Percentiles rank a stretch among this genome's conserved stretches.
phyloP scores from a whole-genome alignment of 2,113 vertebrate genomes.

The Rafetus swinhoei region DNA sequence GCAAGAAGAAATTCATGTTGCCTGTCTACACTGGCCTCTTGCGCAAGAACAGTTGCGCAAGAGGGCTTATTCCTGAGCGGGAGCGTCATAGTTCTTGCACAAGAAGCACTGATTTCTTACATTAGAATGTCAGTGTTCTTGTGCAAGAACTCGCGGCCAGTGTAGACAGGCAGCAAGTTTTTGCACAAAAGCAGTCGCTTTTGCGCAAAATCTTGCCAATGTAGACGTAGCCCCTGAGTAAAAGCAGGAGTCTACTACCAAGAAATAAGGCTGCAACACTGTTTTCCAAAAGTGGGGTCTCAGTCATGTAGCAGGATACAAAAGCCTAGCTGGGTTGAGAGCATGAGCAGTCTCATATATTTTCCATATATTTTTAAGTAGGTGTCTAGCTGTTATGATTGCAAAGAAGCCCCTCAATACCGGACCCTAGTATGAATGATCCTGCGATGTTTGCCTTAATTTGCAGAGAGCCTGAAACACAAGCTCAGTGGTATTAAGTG shows the following conservation, averaged over 20 bases:
- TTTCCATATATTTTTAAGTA: background rate
- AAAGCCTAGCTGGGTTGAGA: constrained; percentile 21
- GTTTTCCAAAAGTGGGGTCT: background rate
- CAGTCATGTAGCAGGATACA: constrained; percentile 9
- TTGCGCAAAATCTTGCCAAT: too few relatives aligned
- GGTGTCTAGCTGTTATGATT: background rate
- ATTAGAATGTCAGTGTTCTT: too few relatives aligned
- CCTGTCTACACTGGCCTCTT: too few relatives aligned
- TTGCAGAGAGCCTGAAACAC: background rate
- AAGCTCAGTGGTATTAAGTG: background rate
- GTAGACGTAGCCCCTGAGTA: too few relatives aligned
- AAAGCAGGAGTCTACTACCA: background rate
- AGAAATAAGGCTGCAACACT: background rate
- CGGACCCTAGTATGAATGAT: constrained; percentile 9
- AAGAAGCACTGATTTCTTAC: too few relatives aligned
- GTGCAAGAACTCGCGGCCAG: too few relatives aligned
- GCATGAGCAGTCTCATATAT: background rate
- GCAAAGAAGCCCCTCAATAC: constrained; percentile 8
- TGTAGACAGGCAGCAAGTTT: too few relatives aligned
- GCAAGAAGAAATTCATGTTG: too few relatives aligned
- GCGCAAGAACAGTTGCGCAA: too few relatives aligned
- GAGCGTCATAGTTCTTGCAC: too few relatives aligned
- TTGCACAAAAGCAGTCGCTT: too few relatives aligned
- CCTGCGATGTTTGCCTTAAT: background rate
- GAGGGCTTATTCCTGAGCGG: too few relatives aligned